Conservation (phyloP, 1,140 invertebrate genomes). For the Drosophila ohnishii region DNA sequence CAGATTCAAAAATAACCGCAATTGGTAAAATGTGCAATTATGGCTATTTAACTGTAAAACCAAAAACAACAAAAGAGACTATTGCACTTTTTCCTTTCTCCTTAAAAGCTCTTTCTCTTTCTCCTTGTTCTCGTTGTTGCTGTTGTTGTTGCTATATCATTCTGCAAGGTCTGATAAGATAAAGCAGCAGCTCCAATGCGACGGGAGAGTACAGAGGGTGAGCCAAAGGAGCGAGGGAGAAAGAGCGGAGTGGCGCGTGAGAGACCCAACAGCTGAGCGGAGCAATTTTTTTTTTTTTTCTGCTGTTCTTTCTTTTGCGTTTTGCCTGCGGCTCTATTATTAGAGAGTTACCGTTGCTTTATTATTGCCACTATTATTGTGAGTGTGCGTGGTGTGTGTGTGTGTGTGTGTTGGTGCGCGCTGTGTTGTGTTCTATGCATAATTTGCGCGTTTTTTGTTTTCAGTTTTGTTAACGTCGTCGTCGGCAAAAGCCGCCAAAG, state of each 20-base stretch:
- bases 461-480: slow-evolving; percentile 78
- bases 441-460: slow-evolving; percentile 79
- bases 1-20: neutral
- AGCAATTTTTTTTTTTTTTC: slow-evolving; percentile 19
- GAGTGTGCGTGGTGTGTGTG: slow-evolving; percentile 19
- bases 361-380: slow-evolving; percentile 71
- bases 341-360: slow-evolving; percentile 79
- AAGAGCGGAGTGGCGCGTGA: slow-evolving; percentile 33
- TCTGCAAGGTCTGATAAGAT: slow-evolving; percentile 38
- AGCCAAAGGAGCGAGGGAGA: slow-evolving; percentile 1
- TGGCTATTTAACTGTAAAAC: neutral
- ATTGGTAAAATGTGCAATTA: slow-evolving; percentile 6
- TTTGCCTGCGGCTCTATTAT: slow-evolving; percentile 65
- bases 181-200: slow-evolving; percentile 15
- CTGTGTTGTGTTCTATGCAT: slow-evolving; percentile 71
- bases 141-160: slow-evolving; percentile 13
- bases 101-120: slow-evolving; percentile 3
- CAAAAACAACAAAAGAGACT: neutral
- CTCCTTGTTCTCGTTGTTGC: slow-evolving; percentile 5
- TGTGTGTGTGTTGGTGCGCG: slow-evolving; percentile 14
- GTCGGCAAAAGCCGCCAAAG: slow-evolving; percentile 60
- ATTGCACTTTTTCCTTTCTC: slow-evolving; percentile 23
- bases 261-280: slow-evolving; percentile 45
- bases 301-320: slow-evolving; percentile 30
- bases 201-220: slow-evolving; percentile 15